Evolutionary conservation across 2,888 invertebrate genomes (phyloP), one percentile per base, ranked within the genome.

Genomic region (Troglohyphantes excavatus): DNA sequence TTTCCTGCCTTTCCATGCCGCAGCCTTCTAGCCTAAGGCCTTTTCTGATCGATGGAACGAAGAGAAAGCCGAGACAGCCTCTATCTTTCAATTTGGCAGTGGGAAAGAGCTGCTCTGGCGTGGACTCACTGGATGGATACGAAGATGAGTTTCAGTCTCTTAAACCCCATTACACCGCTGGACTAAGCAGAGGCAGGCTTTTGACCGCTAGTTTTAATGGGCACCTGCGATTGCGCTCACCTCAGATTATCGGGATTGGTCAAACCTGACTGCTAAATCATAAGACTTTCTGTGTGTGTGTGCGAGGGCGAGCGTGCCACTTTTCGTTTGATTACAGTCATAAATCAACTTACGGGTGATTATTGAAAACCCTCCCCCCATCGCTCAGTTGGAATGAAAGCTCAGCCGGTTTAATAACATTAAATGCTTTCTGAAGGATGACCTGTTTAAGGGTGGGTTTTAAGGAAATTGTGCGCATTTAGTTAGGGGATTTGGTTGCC

Each of bases 241-340:
- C 79, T 67, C 79, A 73, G 87, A 87, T 87, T 87, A 87, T 65
- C 72, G 21, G 67, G 33, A 76, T 78, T 70, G 76, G 70, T 70
- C 86, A 78, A 63, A 86, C 87, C 46, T 81, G 72, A 87, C 79
- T 79, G 61, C 79, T 81, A 87, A 87, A 87, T 87, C 87, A 87
- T 81, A 81, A 79, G 70, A 72, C 82, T 43, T 59, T 65, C 43
- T 65, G 63, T 61, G 19, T 26, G 83, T 39, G n/a, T n/a, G n/a
- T n/a, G n/a, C n/a, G n/a, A n/a, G n/a, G n/a, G n/a, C n/a, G n/a
- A n/a, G 61, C 65, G 27, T 53, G 6, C 53, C 67, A 81, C 79
- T 81, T 81, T 72, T 72, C 46, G 73, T 13, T 19, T 65, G 72
- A 87, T 79, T 73, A 33, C 78, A 21, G 72, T n/a, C 65, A 87